These are phyloP conservation scores for Plecotus auritus DNA, from an alignment of 2,113 vertebrate genomes.

Conservation along the genomic window DNA sequence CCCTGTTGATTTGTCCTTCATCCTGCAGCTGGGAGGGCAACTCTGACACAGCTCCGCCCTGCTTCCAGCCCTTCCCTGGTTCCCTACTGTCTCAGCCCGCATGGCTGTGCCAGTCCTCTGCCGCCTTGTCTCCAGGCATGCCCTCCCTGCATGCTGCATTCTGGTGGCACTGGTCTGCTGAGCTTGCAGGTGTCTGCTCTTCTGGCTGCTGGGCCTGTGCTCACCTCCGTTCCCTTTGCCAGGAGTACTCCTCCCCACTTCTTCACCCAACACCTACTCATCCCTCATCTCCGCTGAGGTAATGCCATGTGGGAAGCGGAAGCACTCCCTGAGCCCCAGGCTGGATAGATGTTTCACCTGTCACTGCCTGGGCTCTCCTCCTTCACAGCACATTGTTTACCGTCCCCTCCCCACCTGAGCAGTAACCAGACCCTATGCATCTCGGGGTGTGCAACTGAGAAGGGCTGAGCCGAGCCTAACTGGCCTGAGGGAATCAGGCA, in stretches of 20 bases:
- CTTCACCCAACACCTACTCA: no score
- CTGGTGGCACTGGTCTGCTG: background rate
- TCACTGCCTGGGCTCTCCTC: background rate
- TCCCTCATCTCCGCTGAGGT: background rate
- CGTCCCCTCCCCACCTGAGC: background rate
- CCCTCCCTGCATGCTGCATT: background rate
- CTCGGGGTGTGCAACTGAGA: background rate
- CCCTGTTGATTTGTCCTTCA: background rate
- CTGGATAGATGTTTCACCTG: background rate
- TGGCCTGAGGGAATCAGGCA: background rate
- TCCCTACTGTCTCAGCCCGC: background rate
- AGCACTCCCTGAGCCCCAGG: background rate
- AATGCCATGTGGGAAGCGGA: background rate
- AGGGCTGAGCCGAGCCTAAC: background rate
- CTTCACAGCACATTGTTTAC: background rate
- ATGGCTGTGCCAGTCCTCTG: background rate
- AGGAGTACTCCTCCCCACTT: background rate
- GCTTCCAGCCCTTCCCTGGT: background rate
- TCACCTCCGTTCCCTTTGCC: background rate
- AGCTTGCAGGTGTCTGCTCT: background rate
- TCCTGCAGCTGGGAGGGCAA: background rate
- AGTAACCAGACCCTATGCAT: background rate
- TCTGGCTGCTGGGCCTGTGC: background rate
- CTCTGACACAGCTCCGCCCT: rapidly evolving
- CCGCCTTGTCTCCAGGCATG: background rate